Evolutionary conservation across 2,797 vertebrate species (phyloP).

Genomic region (Huso huso): DNA sequence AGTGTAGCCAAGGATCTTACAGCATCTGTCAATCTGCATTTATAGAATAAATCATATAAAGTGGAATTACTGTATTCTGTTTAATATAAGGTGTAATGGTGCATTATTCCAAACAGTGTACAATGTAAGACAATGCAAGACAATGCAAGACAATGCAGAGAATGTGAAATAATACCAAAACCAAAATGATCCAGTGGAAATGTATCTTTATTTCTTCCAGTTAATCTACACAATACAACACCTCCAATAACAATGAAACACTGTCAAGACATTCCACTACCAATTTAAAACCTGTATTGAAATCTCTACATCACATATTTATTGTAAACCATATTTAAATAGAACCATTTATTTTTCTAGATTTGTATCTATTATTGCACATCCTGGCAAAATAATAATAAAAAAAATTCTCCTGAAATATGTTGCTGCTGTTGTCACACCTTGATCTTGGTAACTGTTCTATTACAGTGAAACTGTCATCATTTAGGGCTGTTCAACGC

Average conservation of each 20-base stretch:
- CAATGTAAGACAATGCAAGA: too few relatives aligned
- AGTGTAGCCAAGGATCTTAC: too few relatives aligned
- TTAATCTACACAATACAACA: constrained; percentile 61
- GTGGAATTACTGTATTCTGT: too few relatives aligned
- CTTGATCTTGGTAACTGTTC: too few relatives aligned
- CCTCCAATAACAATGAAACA: constrained; percentile 28
- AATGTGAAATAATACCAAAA: too few relatives aligned
- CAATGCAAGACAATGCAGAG: too few relatives aligned
- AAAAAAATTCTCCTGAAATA: background rate
- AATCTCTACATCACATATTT: background rate
- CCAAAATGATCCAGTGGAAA: too few relatives aligned
- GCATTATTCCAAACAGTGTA: too few relatives aligned
- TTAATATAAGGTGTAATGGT: too few relatives aligned
- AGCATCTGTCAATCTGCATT: too few relatives aligned
- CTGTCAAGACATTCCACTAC: constrained; percentile 34
- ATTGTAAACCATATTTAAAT: background rate
- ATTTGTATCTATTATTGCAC: background rate
- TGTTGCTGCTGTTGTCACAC: background rate
- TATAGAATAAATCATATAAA: too few relatives aligned
- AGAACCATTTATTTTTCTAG: background rate
- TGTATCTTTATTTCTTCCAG: constrained; percentile 54
- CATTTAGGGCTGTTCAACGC: background rate
- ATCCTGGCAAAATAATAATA: background rate
- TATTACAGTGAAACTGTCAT: background rate
- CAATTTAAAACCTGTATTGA: constrained; percentile 17